Percentiles rank a stretch among this genome's conserved stretches.
These are phyloP conservation scores for Heliconius cydno DNA, from an alignment of 2,888 invertebrate species.

Conservation along the genomic window DNA sequence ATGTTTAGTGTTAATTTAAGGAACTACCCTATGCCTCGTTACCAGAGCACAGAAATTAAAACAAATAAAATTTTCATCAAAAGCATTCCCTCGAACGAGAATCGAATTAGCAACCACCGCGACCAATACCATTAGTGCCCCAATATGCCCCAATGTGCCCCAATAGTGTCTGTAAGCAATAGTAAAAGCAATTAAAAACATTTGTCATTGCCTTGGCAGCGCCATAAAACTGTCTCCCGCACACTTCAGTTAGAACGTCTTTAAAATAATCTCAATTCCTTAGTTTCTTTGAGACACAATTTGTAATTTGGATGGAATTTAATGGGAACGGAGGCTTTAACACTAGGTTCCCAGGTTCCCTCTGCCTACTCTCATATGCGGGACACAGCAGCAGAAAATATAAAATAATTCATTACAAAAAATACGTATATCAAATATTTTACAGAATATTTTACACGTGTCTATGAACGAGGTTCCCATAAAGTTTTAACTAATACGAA, in stretches of 20 bases:
- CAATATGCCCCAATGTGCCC: background rate
- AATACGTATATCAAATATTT: background rate
- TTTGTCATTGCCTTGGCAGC: constrained; percentile 23
- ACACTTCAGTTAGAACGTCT: constrained; percentile 12
- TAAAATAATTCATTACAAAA: background rate
- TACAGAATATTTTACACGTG: background rate
- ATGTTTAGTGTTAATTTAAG: background rate
- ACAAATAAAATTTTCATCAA: no score
- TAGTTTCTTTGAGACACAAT: background rate
- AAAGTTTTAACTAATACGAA: constrained; percentile 7
- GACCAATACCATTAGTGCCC: background rate
- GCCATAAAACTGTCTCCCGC: constrained; percentile 28
- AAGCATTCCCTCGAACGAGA: background rate
- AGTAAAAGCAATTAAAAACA: constrained; percentile 18
- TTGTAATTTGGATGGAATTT: background rate
- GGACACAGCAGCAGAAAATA: no score
- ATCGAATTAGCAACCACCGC: background rate
- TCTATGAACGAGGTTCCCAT: background rate
- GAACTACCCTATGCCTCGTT: background rate
- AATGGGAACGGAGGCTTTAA: no score
- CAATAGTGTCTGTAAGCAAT: background rate
- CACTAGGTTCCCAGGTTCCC: no score
- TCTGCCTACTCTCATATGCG: no score
- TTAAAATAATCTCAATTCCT: constrained; percentile 7
- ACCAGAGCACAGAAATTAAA: background rate